Evolutionary conservation across 2,797 vertebrate species (phyloP), one percentile per base, ranked within the genome.

Genomic region (Bradypus variegatus): DNA sequence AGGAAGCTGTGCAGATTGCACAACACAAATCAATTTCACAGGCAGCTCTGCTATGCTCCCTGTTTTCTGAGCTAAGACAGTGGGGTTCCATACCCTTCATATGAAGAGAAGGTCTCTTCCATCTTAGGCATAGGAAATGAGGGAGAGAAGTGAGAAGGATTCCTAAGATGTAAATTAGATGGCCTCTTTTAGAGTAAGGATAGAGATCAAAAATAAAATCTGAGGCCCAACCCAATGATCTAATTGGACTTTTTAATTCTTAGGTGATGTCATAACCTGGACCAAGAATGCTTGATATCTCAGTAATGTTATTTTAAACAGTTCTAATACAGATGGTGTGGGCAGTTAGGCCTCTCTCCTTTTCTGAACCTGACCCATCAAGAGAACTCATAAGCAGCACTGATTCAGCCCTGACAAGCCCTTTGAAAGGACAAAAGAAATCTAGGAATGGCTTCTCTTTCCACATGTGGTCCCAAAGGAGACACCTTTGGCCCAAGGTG

Each of bases 21-120:
- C 33, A 75, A 6, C 0, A 2, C 58, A 48, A 60, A 16, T 62
- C 87, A 90, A 0, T 38, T 70, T 70, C 75, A 23, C 88, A 90
- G 88, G 85, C 85, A 94, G 88, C 67, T 95, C 89, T 92, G 91
- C 88, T 93, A 90, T 94, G 95, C 25, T 77, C 45, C 69, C 55
- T 36, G 5, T 53, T 80, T 92, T 85, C 85, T 77, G 62, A 55
- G 31, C 65, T 70, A 62, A 29, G 8, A 72, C 38, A 58, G 6
- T 36, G 15, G 5, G 1, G 3, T 65, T 86, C 85, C 41, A 65
- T 19, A 64, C 62, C 18, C 86, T 48, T 64, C 25, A 19, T n/a
- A 25, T 10, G 38, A 48, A 64, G 45, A 75, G 33, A 75, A 89
- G 11, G 7, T 36, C 70, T 92, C 23, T 69, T 67, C 69, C 75